Evolutionary conservation across 2,888 invertebrate species (phyloP).

Genomic region (Cheilosia grossa): DNA sequence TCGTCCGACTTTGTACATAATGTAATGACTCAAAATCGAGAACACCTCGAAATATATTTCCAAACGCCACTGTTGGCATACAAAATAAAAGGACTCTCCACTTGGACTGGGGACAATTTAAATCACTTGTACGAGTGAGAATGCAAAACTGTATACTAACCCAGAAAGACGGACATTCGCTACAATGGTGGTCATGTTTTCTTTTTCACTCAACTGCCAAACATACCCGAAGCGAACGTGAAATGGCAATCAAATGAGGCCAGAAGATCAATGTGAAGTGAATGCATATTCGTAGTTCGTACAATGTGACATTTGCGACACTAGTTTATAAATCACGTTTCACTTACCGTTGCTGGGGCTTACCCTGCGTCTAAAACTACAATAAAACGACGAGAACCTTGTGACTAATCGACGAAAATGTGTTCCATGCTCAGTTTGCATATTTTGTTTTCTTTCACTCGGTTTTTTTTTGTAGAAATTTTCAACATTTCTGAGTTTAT

Average conservation of each 20-base stretch:
- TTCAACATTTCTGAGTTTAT: neutral
- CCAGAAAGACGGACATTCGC: conserved; percentile 9
- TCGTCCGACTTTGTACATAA: too few species aligned
- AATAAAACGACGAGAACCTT: conserved; percentile 22
- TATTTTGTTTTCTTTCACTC: conserved; percentile 19
- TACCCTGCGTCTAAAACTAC: neutral
- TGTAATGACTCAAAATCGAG: too few species aligned
- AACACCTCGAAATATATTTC: too few species aligned
- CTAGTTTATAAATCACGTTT: conserved; percentile 67
- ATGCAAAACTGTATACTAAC: neutral
- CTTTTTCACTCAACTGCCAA: conserved; percentile 5
- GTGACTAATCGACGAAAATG: conserved; percentile 51
- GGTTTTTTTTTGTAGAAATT: neutral
- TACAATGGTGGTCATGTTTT: neutral
- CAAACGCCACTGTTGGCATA: neutral
- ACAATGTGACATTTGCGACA: conserved; percentile 55
- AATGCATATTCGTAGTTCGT: conserved; percentile 47
- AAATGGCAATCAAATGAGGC: conserved; percentile 60
- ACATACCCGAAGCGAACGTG: conserved; percentile 27
- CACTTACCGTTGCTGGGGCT: conserved; percentile 57
- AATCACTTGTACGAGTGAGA: conserved; percentile 16
- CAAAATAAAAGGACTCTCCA: neutral
- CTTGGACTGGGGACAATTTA: conserved; percentile 6
- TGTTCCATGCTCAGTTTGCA: conserved; percentile 38
- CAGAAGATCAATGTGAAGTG: conserved; percentile 63